Percentiles rank a stretch among this genome's conserved stretches.
phyloP scores from a whole-genome alignment of 2,888 invertebrate species.

The Aleiodes alternator region DNA sequence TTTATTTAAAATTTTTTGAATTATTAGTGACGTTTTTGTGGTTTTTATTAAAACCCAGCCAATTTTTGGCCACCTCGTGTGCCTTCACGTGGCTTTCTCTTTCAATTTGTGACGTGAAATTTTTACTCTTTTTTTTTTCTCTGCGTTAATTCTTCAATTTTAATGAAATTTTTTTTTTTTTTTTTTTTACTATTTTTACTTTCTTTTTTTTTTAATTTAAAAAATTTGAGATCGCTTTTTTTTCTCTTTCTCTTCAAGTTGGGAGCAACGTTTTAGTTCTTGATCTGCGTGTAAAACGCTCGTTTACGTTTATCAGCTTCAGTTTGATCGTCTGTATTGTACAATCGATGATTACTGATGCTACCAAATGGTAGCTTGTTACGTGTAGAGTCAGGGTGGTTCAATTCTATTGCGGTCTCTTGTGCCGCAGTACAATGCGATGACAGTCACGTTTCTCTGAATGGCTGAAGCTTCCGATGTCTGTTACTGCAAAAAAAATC shows the following conservation, averaged over 20 bases:
- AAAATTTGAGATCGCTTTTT: conserved; percentile 29
- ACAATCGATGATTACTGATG: conserved; percentile 64
- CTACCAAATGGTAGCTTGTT: conserved; percentile 68
- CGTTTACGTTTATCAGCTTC: conserved; percentile 60
- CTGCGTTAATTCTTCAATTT: conserved; percentile 33
- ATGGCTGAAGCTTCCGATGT: conserved; percentile 97
- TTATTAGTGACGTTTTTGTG: conserved; percentile 38
- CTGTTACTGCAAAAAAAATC: conserved; percentile 81
- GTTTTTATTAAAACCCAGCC: conserved; percentile 11
- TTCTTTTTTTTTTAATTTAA: conserved; percentile 40
- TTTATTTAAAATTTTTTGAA: conserved; percentile 17
- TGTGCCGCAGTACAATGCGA: conserved; percentile 71
- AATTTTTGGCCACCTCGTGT: conserved; percentile 6
- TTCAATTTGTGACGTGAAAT: too few relatives aligned
- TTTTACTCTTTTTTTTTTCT: background rate
- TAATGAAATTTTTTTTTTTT: conserved; percentile 2
- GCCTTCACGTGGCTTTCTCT: background rate
- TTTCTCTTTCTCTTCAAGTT: conserved; percentile 61
- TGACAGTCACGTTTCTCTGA: conserved; percentile 96
- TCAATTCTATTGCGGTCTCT: conserved; percentile 70
- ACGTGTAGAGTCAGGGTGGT: conserved; percentile 73
- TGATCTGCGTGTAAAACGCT: conserved; percentile 62
- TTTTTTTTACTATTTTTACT: conserved; percentile 50
- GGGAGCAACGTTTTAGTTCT: conserved; percentile 69
- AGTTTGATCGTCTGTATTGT: conserved; percentile 68